Conservation (phyloP, 1,140 invertebrate genomes). For the Neelides sp. region DNA sequence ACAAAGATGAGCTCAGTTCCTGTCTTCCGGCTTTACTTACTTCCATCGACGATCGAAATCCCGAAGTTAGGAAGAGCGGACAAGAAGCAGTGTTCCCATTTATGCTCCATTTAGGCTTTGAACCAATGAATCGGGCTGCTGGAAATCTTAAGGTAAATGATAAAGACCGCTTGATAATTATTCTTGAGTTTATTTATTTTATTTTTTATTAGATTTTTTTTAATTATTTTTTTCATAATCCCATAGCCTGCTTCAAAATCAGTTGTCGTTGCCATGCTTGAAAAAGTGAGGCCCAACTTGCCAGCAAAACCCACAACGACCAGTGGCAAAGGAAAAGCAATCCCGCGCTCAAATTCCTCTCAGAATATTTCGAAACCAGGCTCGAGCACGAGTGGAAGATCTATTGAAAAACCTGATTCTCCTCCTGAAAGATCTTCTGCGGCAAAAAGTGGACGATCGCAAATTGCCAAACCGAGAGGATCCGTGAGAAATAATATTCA, state of each 20-base stretch:
- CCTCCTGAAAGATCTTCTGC: constrained; percentile 27
- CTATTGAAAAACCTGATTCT: background rate
- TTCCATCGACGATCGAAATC: constrained; percentile 79
- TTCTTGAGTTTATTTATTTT: too few species aligned
- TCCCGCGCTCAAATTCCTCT: constrained; percentile 8
- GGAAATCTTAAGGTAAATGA: constrained; percentile 63
- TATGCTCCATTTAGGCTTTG: constrained; percentile 85
- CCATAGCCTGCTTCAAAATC: constrained; percentile 71
- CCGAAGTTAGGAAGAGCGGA: constrained; percentile 78
- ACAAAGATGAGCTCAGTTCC: constrained; percentile 63
- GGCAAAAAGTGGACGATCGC: too few species aligned
- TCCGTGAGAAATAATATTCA: too few species aligned
- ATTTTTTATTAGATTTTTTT: constrained; percentile 12
- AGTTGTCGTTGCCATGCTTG: constrained; percentile 60
- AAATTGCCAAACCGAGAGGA: too few species aligned
- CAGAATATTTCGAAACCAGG: constrained; percentile 1
- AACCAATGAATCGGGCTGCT: constrained; percentile 59
- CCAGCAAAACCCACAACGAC: constrained; percentile 58
- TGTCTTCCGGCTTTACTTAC: constrained; percentile 68
- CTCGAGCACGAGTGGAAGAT: constrained; percentile 4
- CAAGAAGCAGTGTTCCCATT: constrained; percentile 77
- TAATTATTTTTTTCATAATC: too few species aligned
- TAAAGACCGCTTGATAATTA: background rate
- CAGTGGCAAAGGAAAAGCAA: constrained; percentile 3
- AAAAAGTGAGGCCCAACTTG: constrained; percentile 70